phyloP scores from a whole-genome alignment of 2,888 invertebrate species.

The Chrysolina americana region DNA sequence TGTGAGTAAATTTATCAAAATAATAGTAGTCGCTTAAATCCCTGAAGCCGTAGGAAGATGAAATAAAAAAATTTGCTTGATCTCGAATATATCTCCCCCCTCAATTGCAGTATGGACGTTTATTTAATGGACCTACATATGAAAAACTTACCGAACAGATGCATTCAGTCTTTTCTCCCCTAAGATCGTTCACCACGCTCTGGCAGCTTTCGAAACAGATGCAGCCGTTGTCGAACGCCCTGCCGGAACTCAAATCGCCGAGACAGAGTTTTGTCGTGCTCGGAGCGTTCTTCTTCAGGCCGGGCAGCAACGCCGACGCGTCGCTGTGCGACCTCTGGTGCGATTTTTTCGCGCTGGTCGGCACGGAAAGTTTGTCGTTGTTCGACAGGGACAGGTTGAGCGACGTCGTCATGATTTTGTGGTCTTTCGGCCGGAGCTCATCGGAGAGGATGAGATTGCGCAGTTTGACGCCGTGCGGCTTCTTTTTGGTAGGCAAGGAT shows the following conservation, averaged over 20 bases:
- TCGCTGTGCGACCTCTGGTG: conserved; percentile 83
- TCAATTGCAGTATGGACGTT: no score
- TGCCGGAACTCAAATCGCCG: conserved; percentile 93
- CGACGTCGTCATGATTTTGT: conserved; percentile 53
- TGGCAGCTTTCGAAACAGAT: conserved; percentile 90
- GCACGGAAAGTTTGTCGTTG: conserved; percentile 57
- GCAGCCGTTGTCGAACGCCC: conserved; percentile 98
- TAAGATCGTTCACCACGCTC: conserved; percentile 83
- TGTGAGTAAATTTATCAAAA: no score
- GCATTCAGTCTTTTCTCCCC: conserved; percentile 84
- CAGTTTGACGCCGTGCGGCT: conserved; percentile 82
- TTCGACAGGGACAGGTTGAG: conserved; percentile 60
- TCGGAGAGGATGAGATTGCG: conserved; percentile 83
- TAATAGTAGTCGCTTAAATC: no score
- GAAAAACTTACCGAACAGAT: conserved; percentile 77
- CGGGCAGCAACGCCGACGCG: conserved; percentile 80
- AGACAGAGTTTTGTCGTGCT: conserved; percentile 78
- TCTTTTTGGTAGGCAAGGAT: conserved; percentile 78
- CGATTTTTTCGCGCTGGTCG: conserved; percentile 77
- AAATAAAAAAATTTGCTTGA: no score
- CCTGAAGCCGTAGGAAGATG: no score
- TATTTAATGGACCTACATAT: background rate
- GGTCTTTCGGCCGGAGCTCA: conserved; percentile 69
- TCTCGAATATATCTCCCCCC: no score
- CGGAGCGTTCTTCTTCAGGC: conserved; percentile 52